Evolutionary conservation across 2,797 vertebrate genomes (phyloP), one percentile per base, ranked within the genome.

Genomic region (Remorina albescens): DNA sequence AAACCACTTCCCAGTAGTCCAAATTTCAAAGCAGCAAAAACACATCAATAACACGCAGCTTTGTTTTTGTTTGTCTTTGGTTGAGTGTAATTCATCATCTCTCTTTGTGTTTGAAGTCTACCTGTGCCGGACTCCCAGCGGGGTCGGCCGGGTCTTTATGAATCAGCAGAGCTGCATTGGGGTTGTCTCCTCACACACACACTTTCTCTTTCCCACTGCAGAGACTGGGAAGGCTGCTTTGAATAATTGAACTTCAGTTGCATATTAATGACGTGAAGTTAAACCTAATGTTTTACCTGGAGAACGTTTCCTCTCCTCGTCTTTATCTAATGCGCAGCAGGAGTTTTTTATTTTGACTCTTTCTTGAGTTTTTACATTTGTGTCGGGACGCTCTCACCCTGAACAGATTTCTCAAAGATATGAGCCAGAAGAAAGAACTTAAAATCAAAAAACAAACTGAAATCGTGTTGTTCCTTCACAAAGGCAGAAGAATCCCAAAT

Each of bases 161-260:
- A 82, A 70, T 82, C 82, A 78, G 84, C 80, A 78, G 76, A 30
- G 54, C 53, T 46, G 51, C 47, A 39, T 16, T 25, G 68, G 61
- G 71, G 46, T 76, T 8, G 58, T 19, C 53, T 69, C 30, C 36
- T 42, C 39, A 59, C 58, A 59, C 60, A 53, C 26, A 59, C 69
- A 21, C 42, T n/a, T n/a, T n/a, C n/a, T n/a, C n/a, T n/a, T n/a
- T n/a, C n/a, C n/a, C n/a, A n/a, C n/a, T n/a, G n/a, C n/a, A n/a
- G 19, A 65, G 16, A 54, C 50, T 26, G 25, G 41, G 15, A 42
- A 23, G 42, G 49, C 61, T 50, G 64, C 64, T 75, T 37, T 85
- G 74, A 80, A 80, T 49, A 37, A 36, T 0, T 67, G 23, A 55
- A 26, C 56, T 63, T 68, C 32, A 57, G 61, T 41, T 64, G 53